Evolutionary conservation across 2,888 invertebrate species (phyloP).

Genomic region (Polymixis lichenea): DNA sequence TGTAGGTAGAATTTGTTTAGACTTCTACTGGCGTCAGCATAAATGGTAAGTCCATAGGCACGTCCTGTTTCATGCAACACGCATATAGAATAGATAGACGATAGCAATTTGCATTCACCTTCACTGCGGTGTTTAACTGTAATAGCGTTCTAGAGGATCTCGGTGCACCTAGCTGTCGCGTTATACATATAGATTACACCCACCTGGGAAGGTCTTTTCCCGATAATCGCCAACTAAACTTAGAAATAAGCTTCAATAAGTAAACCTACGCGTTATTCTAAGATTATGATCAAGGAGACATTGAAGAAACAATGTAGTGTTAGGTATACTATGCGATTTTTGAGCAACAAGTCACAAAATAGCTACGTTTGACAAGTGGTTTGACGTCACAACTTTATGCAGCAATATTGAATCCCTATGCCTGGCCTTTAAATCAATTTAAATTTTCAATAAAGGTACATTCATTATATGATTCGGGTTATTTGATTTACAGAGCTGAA

Average conservation of each 20-base stretch:
- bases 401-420: constrained; percentile 14
- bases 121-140: constrained; percentile 59
- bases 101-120: constrained; percentile 65
- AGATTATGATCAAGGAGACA: constrained; percentile 6
- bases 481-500: constrained; percentile 74
- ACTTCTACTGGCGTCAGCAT: constrained; percentile 22
- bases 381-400: constrained; percentile 23
- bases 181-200: constrained; percentile 33
- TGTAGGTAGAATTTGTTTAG: constrained; percentile 25
- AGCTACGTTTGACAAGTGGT: no score
- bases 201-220: constrained; percentile 31
- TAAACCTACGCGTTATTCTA: constrained; percentile 5
- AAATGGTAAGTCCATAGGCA: constrained; percentile 31
- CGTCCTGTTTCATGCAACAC: constrained; percentile 35
- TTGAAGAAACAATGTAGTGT: neutral
- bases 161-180: constrained; percentile 32
- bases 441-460: constrained; percentile 58
- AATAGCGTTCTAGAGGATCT: constrained; percentile 51
- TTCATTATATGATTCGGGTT: constrained; percentile 63
- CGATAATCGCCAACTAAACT: constrained; percentile 49
- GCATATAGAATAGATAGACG: constrained; percentile 44
- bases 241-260: constrained; percentile 33
- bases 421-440: constrained; percentile 58
- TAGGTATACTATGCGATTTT: neutral
- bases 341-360: constrained; percentile 11